Conservation (phyloP, 2,797 vertebrate genomes). For the Eupleurogrammus muticus region DNA sequence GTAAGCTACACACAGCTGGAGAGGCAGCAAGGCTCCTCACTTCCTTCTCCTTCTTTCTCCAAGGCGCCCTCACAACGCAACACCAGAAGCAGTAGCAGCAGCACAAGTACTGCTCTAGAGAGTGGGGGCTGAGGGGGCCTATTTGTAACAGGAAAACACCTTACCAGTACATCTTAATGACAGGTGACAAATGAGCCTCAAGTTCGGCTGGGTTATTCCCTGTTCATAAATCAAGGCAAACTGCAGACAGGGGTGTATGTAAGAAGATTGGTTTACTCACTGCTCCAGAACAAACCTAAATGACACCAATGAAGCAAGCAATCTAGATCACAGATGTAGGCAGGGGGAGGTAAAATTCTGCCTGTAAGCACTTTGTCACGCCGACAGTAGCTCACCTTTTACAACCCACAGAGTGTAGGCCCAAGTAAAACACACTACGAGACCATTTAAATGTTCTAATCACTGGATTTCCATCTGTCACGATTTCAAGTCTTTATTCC, state of each 20-base stretch:
- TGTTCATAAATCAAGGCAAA: slow-evolving; percentile 81
- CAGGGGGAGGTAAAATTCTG: slow-evolving; percentile 55
- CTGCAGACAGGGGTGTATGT: slow-evolving; percentile 77
- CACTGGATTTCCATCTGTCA: slow-evolving; percentile 18
- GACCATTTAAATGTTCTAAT: slow-evolving; percentile 46
- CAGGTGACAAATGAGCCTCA: slow-evolving; percentile 81
- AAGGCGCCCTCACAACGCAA: slow-evolving; percentile 27
- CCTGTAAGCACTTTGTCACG: slow-evolving; percentile 71
- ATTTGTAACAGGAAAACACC: slow-evolving; percentile 77
- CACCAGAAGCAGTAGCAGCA: slow-evolving; percentile 48
- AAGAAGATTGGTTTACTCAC: slow-evolving; percentile 84
- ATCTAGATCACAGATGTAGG: slow-evolving; percentile 72
- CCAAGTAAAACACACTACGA: slow-evolving; percentile 39
- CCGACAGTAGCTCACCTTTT: slow-evolving; percentile 63
- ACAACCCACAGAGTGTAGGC: slow-evolving; percentile 47
- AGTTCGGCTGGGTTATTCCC: slow-evolving; percentile 69
- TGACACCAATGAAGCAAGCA: slow-evolving; percentile 78
- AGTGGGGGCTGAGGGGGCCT: slow-evolving; percentile 30
- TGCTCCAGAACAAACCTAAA: slow-evolving; percentile 83
- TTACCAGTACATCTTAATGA: slow-evolving; percentile 82
- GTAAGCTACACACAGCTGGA: slow-evolving; percentile 46
- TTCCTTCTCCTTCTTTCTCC: slow-evolving; percentile 25
- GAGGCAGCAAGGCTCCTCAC: slow-evolving; percentile 42
- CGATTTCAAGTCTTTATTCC: slow-evolving; percentile 24
- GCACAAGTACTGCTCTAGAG: slow-evolving; percentile 36